Evolutionary conservation across 2,888 invertebrate genomes (phyloP), one percentile per base, ranked within the genome.

Genomic region (Platycnemis pennipes): DNA sequence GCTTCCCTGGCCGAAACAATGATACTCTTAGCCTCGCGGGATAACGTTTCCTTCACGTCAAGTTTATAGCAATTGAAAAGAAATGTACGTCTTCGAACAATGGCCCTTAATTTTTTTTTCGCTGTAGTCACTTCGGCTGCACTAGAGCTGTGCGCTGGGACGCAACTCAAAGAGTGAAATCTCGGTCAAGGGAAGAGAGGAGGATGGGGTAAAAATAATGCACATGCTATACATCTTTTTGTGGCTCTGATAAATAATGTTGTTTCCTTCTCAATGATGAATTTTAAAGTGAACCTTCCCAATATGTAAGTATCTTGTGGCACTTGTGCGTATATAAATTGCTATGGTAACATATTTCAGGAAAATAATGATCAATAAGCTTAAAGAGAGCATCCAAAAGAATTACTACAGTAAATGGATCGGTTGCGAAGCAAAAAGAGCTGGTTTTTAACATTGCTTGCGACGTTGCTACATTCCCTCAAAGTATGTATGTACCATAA

Each of bases 1-100:
- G 77, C 77, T 77, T 77, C 37, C 26, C 77, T 77, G 77, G 77
- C 37, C 16, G 13, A 77, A 77, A 77, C 77, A 77, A 77, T 77
- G 77, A 77, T 37, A 77, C 77, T 77, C 77, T 37, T 77, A 13
- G 77, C 37, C 11, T 37, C 11, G 11, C 31, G 31, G 77, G 26
- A 13, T 16, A 77, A 13, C 77, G 37, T 77, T 77, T 77, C 37
- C 37, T 77, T 16, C 77, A 16, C 77, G 37, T 37, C 31, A 37
- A 77, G 77, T 77, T 77, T 77, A 77, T 7, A 77, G 77, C 37
- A 37, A 77, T 77, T 11, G 77, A 77, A 37, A 37, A 77, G 37
- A 37, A 4, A 37, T 11, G n/a, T 26, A 8, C 63, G 26, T 77
- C 77, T 37, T 31, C 37, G 37, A 37, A 77, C 77, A 77, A 77